Conservation (phyloP, 1,140 invertebrate genomes). For the Drosophila arizonae region DNA sequence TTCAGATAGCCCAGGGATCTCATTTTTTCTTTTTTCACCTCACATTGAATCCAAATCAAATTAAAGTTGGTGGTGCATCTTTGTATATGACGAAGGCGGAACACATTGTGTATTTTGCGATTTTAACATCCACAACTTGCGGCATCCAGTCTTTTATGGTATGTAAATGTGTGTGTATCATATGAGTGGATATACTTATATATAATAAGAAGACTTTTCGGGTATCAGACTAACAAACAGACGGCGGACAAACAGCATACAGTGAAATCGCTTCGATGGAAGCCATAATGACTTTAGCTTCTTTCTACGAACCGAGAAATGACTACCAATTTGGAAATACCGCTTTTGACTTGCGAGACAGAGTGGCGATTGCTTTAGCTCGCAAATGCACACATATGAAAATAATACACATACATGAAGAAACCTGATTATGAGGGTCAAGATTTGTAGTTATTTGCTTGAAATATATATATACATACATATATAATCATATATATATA, state of each 20-base stretch:
- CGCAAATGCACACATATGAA: background rate
- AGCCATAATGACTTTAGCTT: constrained; percentile 78
- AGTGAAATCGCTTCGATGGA: constrained; percentile 80
- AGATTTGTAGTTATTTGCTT: too few relatives aligned
- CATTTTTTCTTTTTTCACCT: constrained; percentile 54
- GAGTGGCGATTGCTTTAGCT: constrained; percentile 62
- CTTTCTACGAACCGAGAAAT: constrained; percentile 80
- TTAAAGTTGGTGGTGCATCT: constrained; percentile 69
- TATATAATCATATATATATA: background rate
- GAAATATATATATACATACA: too few relatives aligned
- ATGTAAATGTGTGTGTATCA: constrained; percentile 38
- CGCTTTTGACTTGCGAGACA: constrained; percentile 80
- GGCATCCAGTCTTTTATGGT: constrained; percentile 75
- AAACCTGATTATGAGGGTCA: too few relatives aligned
- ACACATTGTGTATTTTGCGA: constrained; percentile 80
- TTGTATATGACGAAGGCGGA: constrained; percentile 67
- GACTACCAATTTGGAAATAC: constrained; percentile 78
- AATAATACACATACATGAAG: background rate
- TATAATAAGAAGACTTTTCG: constrained; percentile 79
- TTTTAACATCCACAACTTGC: constrained; percentile 77
- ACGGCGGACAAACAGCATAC: constrained; percentile 70
- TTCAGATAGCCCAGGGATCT: constrained; percentile 45
- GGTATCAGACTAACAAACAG: constrained; percentile 79
- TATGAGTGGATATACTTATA: constrained; percentile 49
- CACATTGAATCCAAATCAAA: constrained; percentile 75